phyloP scores from a whole-genome alignment of 2,888 invertebrate species.

The Caenorhabditis angaria region DNA sequence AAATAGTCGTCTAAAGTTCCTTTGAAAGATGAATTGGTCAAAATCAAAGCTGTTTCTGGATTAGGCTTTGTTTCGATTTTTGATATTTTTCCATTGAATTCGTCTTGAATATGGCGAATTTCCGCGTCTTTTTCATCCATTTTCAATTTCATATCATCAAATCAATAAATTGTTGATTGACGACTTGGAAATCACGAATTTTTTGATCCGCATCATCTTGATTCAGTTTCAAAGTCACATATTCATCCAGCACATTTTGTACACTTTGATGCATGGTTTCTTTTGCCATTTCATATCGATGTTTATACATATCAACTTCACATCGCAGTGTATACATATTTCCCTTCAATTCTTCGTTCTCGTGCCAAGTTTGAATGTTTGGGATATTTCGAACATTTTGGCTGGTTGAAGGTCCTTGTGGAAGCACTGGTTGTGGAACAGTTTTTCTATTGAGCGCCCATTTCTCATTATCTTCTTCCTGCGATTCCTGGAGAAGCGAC shows the following conservation, averaged over 20 bases:
- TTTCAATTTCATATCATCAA: slow-evolving; percentile 6
- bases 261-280: slow-evolving; percentile 20
- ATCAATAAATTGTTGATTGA: slow-evolving; percentile 5
- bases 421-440: neutral
- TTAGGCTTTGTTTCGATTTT: neutral
- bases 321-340: slow-evolving; percentile 22
- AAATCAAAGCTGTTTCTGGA: slow-evolving; percentile 3
- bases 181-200: neutral
- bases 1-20: slow-evolving; percentile 33
- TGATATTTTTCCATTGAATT: neutral
- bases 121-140: slow-evolving; percentile 4
- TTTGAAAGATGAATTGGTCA: slow-evolving; percentile 16
- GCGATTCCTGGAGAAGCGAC: neutral
- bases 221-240: slow-evolving; percentile 23
- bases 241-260: slow-evolving; percentile 37
- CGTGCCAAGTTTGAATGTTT: slow-evolving; percentile 35
- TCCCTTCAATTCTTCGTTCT: slow-evolving; percentile 32
- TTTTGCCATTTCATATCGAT: slow-evolving; percentile 24
- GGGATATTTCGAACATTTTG: slow-evolving; percentile 14
- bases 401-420: neutral
- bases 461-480: neutral
- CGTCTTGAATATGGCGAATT: slow-evolving; percentile 15
- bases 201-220: slow-evolving; percentile 22
- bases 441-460: neutral
- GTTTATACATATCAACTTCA: slow-evolving; percentile 28